Conservation (phyloP, 2,888 invertebrate genomes). For the Zaprionus bogoriensis region DNA sequence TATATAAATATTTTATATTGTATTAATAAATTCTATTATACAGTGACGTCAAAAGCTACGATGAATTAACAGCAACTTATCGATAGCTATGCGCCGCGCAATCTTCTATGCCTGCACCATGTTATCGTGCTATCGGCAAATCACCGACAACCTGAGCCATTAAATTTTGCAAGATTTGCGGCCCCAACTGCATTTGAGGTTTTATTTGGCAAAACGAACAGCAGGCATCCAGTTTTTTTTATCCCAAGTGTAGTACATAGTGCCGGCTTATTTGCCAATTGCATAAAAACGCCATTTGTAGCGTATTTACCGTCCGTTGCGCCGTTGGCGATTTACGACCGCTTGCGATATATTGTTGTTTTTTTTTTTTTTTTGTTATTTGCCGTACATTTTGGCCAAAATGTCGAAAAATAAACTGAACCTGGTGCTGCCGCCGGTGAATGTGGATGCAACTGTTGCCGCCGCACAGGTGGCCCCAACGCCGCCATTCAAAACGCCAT, state of each 20-base stretch:
- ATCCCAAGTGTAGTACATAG: conserved; percentile 8
- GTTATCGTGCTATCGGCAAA: conserved; percentile 17
- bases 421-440: conserved; percentile 94
- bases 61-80: neutral
- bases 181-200: conserved; percentile 18
- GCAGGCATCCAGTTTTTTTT: neutral
- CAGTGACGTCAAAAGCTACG: neutral
- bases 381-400: conserved; percentile 25
- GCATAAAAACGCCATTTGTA: conserved; percentile 9
- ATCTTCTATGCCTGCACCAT: neutral
- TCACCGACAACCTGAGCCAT: conserved; percentile 22
- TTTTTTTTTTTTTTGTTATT: conserved; percentile 19
- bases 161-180: conserved; percentile 26
- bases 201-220: conserved; percentile 6
- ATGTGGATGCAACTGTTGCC: conserved; percentile 88
- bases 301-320: conserved; percentile 24
- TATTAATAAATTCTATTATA: neutral
- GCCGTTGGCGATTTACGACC: conserved; percentile 22
- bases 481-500: conserved; percentile 83
- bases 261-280: conserved; percentile 10
- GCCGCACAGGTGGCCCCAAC: conserved; percentile 84
- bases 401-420: conserved; percentile 97
- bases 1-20: neutral
- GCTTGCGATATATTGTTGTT: conserved; percentile 12
- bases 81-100: conserved; percentile 1